These are phyloP conservation scores for Lipotes vexillifer DNA, from an alignment of 2,113 vertebrate genomes.

Conservation along the genomic window DNA sequence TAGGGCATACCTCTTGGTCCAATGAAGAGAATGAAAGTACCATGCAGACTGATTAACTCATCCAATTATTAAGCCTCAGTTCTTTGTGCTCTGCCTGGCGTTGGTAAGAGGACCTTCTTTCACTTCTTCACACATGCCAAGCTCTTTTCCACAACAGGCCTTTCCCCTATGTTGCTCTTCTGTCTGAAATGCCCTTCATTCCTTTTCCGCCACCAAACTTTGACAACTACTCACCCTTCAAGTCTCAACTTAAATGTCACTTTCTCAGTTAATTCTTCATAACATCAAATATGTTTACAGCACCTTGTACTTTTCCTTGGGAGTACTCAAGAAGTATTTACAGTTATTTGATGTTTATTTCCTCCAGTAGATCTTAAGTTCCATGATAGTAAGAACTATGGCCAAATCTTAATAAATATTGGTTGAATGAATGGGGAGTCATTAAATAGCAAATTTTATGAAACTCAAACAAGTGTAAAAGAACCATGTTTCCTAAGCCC, in stretches of 20 bases:
- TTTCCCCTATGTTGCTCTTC: background rate
- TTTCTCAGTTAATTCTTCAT: background rate
- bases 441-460: background rate
- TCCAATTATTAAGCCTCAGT: background rate
- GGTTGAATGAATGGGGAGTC: background rate
- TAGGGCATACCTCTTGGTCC: background rate
- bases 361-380: background rate
- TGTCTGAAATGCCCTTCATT: background rate
- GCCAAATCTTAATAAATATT: background rate
- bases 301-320: background rate
- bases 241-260: background rate
- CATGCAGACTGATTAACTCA: background rate
- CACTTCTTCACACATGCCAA: background rate
- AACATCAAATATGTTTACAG: background rate
- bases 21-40: background rate
- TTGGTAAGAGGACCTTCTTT: background rate
- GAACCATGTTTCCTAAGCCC: background rate
- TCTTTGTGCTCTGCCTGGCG: background rate
- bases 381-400: background rate
- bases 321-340: background rate
- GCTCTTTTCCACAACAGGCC: background rate
- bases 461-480: background rate
- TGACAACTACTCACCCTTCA: background rate
- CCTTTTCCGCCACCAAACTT: background rate
- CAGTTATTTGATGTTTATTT: constrained; percentile 22